Conservation (phyloP, 2,888 invertebrate species). For the Metellina segmentata region DNA sequence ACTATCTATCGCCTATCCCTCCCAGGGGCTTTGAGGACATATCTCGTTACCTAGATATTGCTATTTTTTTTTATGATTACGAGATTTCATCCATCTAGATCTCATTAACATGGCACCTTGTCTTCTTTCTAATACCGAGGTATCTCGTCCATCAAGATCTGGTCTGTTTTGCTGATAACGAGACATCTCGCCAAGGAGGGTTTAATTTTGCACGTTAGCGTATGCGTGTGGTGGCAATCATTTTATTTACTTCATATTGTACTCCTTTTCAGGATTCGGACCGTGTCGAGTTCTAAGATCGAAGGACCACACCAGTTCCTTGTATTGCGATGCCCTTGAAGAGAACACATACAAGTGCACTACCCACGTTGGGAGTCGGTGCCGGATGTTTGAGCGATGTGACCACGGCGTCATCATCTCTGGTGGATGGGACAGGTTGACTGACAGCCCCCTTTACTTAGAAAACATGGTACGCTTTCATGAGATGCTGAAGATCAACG, state of each 20-base stretch:
- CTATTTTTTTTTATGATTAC: too few relatives aligned
- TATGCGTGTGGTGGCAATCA: background rate
- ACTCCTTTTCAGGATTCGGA: constrained; percentile 80
- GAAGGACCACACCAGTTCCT: constrained; percentile 80
- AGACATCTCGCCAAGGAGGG: too few relatives aligned
- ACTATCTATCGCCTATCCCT: too few relatives aligned
- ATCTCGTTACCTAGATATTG: too few relatives aligned
- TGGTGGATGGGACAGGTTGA: constrained; percentile 83
- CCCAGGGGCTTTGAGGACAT: too few relatives aligned
- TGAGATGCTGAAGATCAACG: constrained; percentile 81
- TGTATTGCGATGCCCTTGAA: constrained; percentile 82
- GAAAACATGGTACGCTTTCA: constrained; percentile 81
- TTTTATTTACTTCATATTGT: background rate
- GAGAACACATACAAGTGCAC: constrained; percentile 82
- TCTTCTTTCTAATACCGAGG: too few relatives aligned
- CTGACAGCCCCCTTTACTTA: constrained; percentile 80
- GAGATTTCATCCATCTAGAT: too few relatives aligned
- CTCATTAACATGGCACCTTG: too few relatives aligned
- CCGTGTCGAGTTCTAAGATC: constrained; percentile 80
- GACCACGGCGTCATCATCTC: constrained; percentile 83
- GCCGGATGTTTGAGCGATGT: constrained; percentile 82
- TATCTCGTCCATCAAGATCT: background rate
- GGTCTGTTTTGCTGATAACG: background rate
- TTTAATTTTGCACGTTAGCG: background rate
- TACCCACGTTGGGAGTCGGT: constrained; percentile 80